phyloP scores from a whole-genome alignment of 2,113 vertebrate species.

The Asarcornis scutulata region DNA sequence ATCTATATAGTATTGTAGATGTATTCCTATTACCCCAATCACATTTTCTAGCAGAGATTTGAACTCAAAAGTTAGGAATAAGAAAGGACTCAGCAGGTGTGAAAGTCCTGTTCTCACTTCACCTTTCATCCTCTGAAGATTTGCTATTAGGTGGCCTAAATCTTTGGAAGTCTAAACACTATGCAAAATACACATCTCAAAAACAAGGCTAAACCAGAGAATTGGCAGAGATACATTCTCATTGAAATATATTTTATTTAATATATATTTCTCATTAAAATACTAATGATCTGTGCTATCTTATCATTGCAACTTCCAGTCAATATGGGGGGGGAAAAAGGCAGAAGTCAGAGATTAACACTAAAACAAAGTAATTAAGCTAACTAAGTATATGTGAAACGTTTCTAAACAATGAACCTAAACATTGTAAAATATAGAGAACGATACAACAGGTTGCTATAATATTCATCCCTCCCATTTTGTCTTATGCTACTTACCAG shows the following conservation, averaged over 20 bases:
- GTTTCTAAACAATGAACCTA: not conserved
- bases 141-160: not conserved
- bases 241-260: not conserved
- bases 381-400: not conserved
- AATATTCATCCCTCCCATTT: not conserved
- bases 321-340: not conserved
- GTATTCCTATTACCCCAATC: not conserved
- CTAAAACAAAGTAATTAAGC: not conserved
- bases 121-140: not conserved
- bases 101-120: not conserved
- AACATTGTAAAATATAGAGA: not conserved
- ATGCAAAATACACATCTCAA: not conserved
- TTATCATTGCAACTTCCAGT: not conserved
- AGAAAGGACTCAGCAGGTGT: not conserved
- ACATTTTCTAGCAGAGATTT: not conserved
- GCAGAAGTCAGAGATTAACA: not conserved
- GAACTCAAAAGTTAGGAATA: not conserved
- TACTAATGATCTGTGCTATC: not conserved
- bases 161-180: not conserved
- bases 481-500: not conserved
- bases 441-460: not conserved
- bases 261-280: not conserved
- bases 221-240: not conserved
- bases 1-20: not conserved
- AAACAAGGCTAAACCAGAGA: not conserved